Conservation (phyloP, 2,888 invertebrate genomes). For the Argyresthia albistria region DNA sequence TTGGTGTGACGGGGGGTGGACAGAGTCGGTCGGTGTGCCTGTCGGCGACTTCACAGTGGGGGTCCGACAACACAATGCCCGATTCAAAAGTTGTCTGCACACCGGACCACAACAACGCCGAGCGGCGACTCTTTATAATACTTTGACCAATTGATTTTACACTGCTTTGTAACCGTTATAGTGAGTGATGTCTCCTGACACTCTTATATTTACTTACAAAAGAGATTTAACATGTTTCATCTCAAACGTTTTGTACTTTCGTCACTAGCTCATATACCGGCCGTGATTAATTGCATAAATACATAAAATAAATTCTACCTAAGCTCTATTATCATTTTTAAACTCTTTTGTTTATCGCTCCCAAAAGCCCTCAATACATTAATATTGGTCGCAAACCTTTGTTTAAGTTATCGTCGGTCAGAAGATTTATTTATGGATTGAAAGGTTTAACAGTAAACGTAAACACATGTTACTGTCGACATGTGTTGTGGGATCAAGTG, state of each 20-base stretch:
- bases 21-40: slow-evolving; percentile 13
- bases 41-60: slow-evolving; percentile 51
- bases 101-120: slow-evolving; percentile 10
- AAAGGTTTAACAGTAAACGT: slow-evolving; percentile 43
- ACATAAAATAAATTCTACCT: too few species aligned
- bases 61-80: slow-evolving; percentile 39
- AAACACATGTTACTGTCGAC: slow-evolving; percentile 59
- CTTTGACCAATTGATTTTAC: slow-evolving; percentile 67
- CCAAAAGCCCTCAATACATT: not conserved
- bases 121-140: slow-evolving; percentile 45
- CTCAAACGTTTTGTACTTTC: not conserved
- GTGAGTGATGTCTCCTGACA: slow-evolving; percentile 9
- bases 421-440: slow-evolving; percentile 38
- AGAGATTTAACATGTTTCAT: not conserved
- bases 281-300: too few species aligned
- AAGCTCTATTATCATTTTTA: not conserved
- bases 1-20: slow-evolving; percentile 28
- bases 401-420: slow-evolving; percentile 30
- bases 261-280: too few species aligned
- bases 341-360: not conserved
- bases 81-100: slow-evolving; percentile 36
- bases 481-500: slow-evolving; percentile 54
- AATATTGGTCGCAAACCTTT: slow-evolving; percentile 11
- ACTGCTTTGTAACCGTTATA: slow-evolving; percentile 32
- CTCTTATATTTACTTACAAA: slow-evolving; percentile 1